Conservation (phyloP, 2,888 invertebrate species). For the Ochropleura plecta region DNA sequence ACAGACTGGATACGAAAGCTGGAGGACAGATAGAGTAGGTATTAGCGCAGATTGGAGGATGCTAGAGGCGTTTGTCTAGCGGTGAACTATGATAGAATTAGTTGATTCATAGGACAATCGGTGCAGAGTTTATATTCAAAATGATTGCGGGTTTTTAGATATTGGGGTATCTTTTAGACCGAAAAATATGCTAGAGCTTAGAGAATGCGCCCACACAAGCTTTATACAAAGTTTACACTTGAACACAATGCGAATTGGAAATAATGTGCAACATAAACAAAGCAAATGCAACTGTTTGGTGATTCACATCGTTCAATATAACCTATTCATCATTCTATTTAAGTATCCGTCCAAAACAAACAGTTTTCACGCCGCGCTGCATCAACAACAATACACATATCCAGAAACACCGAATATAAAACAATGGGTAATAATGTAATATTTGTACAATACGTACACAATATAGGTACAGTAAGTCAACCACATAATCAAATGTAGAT, state of each 20-base stretch:
- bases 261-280: not conserved
- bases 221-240: no score
- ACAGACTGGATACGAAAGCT: not conserved
- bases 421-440: constrained; percentile 33
- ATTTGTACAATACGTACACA: constrained; percentile 15
- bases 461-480: not conserved
- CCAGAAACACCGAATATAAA: constrained; percentile 7
- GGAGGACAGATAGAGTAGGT: not conserved
- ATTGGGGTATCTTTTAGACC: no score
- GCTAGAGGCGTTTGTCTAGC: not conserved
- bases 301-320: not conserved
- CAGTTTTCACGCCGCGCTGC: not conserved
- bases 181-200: no score
- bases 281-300: not conserved
- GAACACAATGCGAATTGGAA: not conserved
- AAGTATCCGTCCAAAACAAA: not conserved
- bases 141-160: not conserved
- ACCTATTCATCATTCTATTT: not conserved
- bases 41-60: not conserved
- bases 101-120: not conserved
- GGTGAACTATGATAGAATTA: not conserved
- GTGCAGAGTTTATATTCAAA: not conserved
- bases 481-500: not conserved
- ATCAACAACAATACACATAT: not conserved
- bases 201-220: no score